phyloP scores from a whole-genome alignment of 2,888 invertebrate genomes.

The Agonopterix alstromeriana region DNA sequence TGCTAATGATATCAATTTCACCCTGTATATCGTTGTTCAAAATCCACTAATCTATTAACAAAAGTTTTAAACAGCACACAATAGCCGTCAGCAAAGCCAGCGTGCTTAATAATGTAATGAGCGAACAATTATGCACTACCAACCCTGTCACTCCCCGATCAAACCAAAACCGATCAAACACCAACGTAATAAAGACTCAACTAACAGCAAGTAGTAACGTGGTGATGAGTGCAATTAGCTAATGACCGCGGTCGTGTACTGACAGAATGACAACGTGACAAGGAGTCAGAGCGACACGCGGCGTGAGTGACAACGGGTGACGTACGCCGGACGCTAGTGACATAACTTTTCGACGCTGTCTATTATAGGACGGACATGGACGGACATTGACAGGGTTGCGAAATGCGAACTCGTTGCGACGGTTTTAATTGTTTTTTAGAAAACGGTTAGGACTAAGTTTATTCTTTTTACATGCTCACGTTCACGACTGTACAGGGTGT shows the following conservation, averaged over 20 bases:
- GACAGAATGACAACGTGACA: slow-evolving; percentile 31
- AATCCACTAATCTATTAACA: slow-evolving; percentile 7
- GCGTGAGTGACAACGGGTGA: slow-evolving; percentile 23
- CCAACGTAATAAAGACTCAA: not conserved
- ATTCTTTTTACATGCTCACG: too few species aligned
- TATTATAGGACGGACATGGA: slow-evolving; percentile 24
- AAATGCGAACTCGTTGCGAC: slow-evolving; percentile 4
- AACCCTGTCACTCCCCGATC: slow-evolving; percentile 7
- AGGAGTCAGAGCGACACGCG: slow-evolving; percentile 30
- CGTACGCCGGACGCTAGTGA: slow-evolving; percentile 30
- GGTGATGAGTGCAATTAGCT: slow-evolving; percentile 48
- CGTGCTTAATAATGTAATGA: slow-evolving; percentile 34
- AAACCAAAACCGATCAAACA: not conserved
- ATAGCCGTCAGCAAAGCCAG: slow-evolving; percentile 19
- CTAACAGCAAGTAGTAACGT: too few species aligned
- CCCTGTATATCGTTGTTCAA: not conserved
- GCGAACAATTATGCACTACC: slow-evolving; percentile 29
- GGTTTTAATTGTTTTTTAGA: too few species aligned
- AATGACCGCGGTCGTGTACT: slow-evolving; percentile 36
- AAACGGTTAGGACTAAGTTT: too few species aligned
- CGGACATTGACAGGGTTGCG: slow-evolving; percentile 11
- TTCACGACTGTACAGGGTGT: too few species aligned
- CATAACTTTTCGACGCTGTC: slow-evolving; percentile 57
- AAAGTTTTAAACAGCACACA: slow-evolving; percentile 10
- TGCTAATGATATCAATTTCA: too few species aligned